Percentiles rank a stretch among this genome's conserved stretches.
Evolutionary conservation across 2,113 vertebrate species (phyloP).

Genomic region (Cyprinus carpio): DNA sequence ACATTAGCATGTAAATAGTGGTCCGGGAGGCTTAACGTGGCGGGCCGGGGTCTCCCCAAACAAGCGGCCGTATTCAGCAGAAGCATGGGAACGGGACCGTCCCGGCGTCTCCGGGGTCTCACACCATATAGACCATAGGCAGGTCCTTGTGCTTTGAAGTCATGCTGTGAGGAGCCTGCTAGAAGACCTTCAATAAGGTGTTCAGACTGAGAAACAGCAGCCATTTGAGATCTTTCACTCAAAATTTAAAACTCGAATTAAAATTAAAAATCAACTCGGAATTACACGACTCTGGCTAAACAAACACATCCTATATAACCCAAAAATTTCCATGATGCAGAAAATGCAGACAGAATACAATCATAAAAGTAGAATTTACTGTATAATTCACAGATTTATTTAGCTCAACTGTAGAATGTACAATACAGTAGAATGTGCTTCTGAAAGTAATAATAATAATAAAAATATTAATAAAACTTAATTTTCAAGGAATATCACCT

Average conservation of each 20-base stretch:
- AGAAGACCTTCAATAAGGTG: not conserved
- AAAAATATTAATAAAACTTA: too few species aligned
- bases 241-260: too few species aligned
- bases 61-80: slow-evolving; percentile 41
- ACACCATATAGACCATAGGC: not conserved
- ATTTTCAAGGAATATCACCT: not conserved
- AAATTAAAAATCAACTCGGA: too few species aligned
- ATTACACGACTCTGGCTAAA: too few species aligned
- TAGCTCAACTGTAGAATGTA: too few species aligned
- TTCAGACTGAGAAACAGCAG: not conserved
- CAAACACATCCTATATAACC: too few species aligned
- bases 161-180: not conserved
- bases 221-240: not conserved
- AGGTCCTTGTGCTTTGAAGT: not conserved
- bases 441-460: too few species aligned
- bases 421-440: not conserved
- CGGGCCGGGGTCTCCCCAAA: slow-evolving; percentile 54
- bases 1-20: slow-evolving; percentile 73
- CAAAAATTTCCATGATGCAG: too few species aligned
- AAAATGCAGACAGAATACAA: too few species aligned
- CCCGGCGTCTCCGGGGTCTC: not conserved
- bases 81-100: slow-evolving; percentile 57
- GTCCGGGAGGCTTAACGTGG: slow-evolving; percentile 57
- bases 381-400: too few species aligned
- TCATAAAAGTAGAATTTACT: too few species aligned